Evolutionary conservation across 2,113 vertebrate genomes (phyloP).

Genomic region (Tragulus kanchil): DNA sequence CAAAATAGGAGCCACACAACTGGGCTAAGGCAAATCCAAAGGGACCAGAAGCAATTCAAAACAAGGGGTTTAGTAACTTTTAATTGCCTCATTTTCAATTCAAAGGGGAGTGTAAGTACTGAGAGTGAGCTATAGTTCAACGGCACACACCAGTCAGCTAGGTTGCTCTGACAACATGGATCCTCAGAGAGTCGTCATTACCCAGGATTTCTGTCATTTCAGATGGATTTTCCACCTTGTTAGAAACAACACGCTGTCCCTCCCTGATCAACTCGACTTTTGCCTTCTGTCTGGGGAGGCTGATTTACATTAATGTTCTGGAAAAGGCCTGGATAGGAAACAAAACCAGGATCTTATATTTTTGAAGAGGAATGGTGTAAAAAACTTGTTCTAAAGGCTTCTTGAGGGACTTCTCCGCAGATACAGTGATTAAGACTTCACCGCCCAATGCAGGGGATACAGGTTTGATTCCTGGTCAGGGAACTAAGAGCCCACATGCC

Average conservation of each 20-base stretch:
- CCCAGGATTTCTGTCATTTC: constrained; percentile 71
- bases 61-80: constrained; percentile 77
- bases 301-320: neutral
- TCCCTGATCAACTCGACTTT: neutral
- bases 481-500: neutral
- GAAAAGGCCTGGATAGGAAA: neutral
- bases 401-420: neutral
- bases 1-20: constrained; percentile 73
- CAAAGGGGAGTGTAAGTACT: constrained; percentile 62
- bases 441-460: neutral
- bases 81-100: constrained; percentile 81
- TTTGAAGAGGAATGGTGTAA: neutral
- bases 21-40: constrained; percentile 67
- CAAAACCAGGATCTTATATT: constrained; percentile 10
- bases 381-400: neutral
- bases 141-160: constrained; percentile 10
- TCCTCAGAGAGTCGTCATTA: constrained; percentile 59
- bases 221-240: constrained; percentile 77
- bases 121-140: constrained; percentile 75
- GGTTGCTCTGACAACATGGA: constrained; percentile 55
- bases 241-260: constrained; percentile 36
- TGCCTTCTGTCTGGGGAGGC: neutral
- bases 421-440: neutral
- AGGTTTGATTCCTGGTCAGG: neutral
- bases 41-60: constrained; percentile 74